Percentiles rank a stretch among this genome's conserved stretches.
Conservation (phyloP, 2,888 invertebrate genomes). For the Luffia ferchaultella region DNA sequence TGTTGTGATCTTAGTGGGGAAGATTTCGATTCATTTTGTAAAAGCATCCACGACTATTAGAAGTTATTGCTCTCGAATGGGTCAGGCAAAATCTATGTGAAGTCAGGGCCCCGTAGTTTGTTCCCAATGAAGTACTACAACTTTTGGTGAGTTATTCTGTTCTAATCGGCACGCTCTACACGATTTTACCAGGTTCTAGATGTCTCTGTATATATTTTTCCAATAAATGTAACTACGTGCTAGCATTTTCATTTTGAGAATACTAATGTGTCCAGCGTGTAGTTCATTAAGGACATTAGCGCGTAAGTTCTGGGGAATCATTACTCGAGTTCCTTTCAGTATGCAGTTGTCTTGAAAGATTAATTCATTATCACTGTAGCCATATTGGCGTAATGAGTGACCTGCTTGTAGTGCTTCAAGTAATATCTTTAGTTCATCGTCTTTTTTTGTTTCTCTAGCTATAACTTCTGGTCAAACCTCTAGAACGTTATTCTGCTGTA, state of each 20-base stretch:
- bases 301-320: slow-evolving; percentile 5
- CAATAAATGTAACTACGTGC: slow-evolving; percentile 13
- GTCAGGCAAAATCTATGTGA: slow-evolving; percentile 24
- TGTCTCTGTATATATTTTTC: slow-evolving; percentile 16
- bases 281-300: slow-evolving; percentile 6
- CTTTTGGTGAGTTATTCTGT: slow-evolving; percentile 5
- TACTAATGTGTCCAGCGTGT: slow-evolving; percentile 17
- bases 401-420: slow-evolving; percentile 4
- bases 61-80: slow-evolving; percentile 5
- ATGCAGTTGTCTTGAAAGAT: slow-evolving; percentile 14
- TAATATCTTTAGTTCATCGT: slow-evolving; percentile 6
- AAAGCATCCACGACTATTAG: slow-evolving; percentile 10
- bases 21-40: slow-evolving; percentile 18
- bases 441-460: slow-evolving; percentile 9
- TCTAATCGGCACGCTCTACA: slow-evolving; percentile 4
- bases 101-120: slow-evolving; percentile 14
- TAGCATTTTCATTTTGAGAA: slow-evolving; percentile 20
- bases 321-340: slow-evolving; percentile 9
- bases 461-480: slow-evolving; percentile 3
- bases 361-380: slow-evolving; percentile 11
- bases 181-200: slow-evolving; percentile 7
- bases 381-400: not conserved
- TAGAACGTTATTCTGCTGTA: slow-evolving; percentile 9
- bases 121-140: slow-evolving; percentile 12
- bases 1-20: slow-evolving; percentile 13